Conservation (phyloP, 92 coral and sea anemone species). For the Palythoa grandiflora region DNA sequence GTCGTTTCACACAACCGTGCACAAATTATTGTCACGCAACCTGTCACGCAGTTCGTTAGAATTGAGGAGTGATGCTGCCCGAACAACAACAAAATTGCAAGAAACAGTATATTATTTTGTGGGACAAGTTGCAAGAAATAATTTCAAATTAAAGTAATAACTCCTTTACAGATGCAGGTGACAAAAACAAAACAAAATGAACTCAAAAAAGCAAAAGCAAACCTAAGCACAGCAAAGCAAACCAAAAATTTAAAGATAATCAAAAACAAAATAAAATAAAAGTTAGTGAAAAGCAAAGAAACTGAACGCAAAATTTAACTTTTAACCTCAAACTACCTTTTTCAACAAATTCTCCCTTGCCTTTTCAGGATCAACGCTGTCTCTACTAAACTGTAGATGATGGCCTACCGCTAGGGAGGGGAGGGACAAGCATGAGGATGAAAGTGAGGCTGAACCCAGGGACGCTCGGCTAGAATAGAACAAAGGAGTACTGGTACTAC, state of each 20-base stretch:
- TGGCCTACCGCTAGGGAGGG: constrained; percentile 90
- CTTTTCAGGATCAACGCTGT: constrained; percentile 71
- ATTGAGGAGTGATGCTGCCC: no score
- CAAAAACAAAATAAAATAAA: neutral
- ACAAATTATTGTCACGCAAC: no score
- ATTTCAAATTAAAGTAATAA: neutral
- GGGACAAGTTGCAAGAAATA: neutral
- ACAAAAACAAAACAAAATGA: neutral
- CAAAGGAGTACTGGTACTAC: constrained; percentile 66
- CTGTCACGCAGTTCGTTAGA: no score
- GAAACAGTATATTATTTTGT: no score
- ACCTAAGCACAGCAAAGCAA: neutral
- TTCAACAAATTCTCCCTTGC: constrained; percentile 71
- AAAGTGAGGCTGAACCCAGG: constrained; percentile 71
- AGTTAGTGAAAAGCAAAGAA: constrained; percentile 32
- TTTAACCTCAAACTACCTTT: constrained; percentile 67
- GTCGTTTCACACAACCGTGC: neutral
- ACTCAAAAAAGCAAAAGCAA: neutral
- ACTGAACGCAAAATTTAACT: constrained; percentile 46
- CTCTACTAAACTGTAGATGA: constrained; percentile 70
- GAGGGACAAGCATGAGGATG: constrained; percentile 84
- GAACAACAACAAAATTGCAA: no score
- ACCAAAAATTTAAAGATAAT: neutral
- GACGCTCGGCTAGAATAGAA: constrained; percentile 71
- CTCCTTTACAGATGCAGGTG: neutral